Evolutionary conservation across 2,113 vertebrate genomes (phyloP).

Genomic region (Anguilla rostrata): DNA sequence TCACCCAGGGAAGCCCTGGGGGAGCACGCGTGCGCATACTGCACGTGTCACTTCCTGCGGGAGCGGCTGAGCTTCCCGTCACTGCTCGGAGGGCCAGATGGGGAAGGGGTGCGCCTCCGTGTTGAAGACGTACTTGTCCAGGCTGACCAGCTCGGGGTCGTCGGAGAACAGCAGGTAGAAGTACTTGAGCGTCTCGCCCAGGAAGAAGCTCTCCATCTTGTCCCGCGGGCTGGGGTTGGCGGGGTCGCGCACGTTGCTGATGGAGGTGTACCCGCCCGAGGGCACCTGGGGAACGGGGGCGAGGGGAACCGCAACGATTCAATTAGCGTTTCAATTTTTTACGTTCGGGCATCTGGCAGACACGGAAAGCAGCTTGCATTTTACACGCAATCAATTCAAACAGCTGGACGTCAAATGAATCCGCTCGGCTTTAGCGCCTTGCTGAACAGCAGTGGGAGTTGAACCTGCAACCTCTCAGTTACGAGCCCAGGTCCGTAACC

Average conservation of each 20-base stretch:
- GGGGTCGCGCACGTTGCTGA: constrained; percentile 87
- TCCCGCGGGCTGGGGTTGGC: constrained; percentile 82
- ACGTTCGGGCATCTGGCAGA: too few species aligned
- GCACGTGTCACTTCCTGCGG: neutral
- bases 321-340: too few species aligned
- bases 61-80: neutral
- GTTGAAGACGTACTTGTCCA: constrained; percentile 91
- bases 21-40: neutral
- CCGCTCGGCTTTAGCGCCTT: too few species aligned
- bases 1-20: neutral
- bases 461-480: too few species aligned
- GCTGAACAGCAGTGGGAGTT: too few species aligned
- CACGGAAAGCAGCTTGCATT: too few species aligned
- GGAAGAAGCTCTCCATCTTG: constrained; percentile 99
- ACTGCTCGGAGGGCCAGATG: constrained; percentile 76
- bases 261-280: constrained; percentile 88
- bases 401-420: too few species aligned
- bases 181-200: constrained; percentile 95
- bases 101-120: constrained; percentile 94
- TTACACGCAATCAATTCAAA: too few species aligned
- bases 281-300: constrained; percentile 71
- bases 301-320: neutral
- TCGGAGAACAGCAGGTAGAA: constrained; percentile 92
- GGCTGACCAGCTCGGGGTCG: constrained; percentile 76
- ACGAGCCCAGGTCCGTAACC: too few species aligned